phyloP scores from a whole-genome alignment of 1,140 invertebrate species.

The Sitophilus oryzae region DNA sequence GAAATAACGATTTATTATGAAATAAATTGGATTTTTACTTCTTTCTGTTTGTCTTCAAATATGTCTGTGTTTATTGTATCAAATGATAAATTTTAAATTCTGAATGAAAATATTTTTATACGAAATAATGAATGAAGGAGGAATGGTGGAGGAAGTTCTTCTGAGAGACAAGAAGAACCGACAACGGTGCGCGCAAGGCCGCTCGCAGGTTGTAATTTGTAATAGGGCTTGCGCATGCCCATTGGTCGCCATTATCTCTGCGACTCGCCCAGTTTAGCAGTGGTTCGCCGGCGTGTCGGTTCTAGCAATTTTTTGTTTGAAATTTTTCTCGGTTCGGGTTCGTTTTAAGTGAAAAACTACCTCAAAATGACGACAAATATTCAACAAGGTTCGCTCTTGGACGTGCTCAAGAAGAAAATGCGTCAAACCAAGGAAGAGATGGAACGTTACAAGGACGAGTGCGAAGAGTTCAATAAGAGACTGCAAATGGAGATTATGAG shows the following conservation, averaged over 20 bases:
- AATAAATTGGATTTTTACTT: too few species aligned
- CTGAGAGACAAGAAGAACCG: not conserved
- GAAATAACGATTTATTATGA: too few species aligned
- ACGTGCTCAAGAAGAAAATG: conserved; percentile 99
- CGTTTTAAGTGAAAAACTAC: conserved; percentile 9
- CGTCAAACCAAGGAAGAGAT: conserved; percentile 95
- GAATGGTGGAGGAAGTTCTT: too few species aligned
- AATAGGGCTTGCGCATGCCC: conserved; percentile 23
- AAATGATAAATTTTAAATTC: too few species aligned
- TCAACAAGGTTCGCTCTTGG: conserved; percentile 80
- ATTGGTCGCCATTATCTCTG: conserved; percentile 25
- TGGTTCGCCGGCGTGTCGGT: not conserved
- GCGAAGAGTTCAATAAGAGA: conserved; percentile 85
- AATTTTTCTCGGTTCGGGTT: not conserved
- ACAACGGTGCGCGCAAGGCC: conserved; percentile 5
- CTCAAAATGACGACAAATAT: conserved; percentile 73
- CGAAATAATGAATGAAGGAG: too few species aligned
- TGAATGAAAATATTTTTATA: not conserved
- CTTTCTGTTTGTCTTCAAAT: too few species aligned
- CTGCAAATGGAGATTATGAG: conserved; percentile 84
- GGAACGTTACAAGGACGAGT: conserved; percentile 95
- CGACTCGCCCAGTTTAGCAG: conserved; percentile 30
- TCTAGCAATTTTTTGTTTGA: not conserved
- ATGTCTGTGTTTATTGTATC: too few species aligned
- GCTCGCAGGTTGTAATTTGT: conserved; percentile 19